A percentile compares a stretch with the other conserved stretches of the same genome.
These are phyloP conservation scores for Polypterus bichir DNA, from an alignment of 2,113 vertebrate genomes.

Conservation along the genomic window DNA sequence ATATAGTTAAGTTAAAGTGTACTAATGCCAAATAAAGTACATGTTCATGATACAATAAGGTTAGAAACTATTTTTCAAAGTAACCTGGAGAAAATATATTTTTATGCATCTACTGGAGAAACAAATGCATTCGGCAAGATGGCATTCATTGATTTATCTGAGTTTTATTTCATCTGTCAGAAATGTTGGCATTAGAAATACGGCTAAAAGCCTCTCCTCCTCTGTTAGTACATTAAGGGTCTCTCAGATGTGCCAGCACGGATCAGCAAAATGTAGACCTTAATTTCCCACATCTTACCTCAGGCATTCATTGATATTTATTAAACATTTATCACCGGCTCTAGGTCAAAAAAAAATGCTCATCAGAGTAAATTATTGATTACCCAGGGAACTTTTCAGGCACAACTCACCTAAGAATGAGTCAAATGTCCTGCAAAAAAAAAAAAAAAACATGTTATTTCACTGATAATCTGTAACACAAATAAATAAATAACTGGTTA, in stretches of 20 bases:
- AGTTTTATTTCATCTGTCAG: slow-evolving; percentile 13
- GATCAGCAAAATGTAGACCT: background rate
- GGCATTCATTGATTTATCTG: slow-evolving; percentile 12
- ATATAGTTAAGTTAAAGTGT: no score
- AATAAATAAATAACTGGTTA: no score
- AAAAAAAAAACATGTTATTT: background rate
- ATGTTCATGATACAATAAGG: no score
- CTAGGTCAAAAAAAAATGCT: slow-evolving; percentile 11
- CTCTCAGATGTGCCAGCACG: slow-evolving; percentile 11
- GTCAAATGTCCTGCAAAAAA: background rate
- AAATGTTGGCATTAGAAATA: slow-evolving; percentile 17
- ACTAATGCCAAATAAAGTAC: no score
- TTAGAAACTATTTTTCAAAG: no score
- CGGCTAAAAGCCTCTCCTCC: slow-evolving; percentile 6
- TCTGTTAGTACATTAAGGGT: slow-evolving; percentile 12
- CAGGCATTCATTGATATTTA: slow-evolving; percentile 11
- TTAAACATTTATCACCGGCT: slow-evolving; percentile 7
- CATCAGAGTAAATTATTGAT: slow-evolving; percentile 9
- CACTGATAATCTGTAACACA: no score
- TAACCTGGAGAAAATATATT: background rate
- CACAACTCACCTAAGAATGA: background rate
- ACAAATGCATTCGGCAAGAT: background rate
- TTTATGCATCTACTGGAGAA: background rate
- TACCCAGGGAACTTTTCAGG: background rate
- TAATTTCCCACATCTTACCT: slow-evolving; percentile 10